Percentiles rank a stretch among this genome's conserved stretches.
phyloP scores from a whole-genome alignment of 1,140 invertebrate species.

The Yoshiicerus persimilis region DNA sequence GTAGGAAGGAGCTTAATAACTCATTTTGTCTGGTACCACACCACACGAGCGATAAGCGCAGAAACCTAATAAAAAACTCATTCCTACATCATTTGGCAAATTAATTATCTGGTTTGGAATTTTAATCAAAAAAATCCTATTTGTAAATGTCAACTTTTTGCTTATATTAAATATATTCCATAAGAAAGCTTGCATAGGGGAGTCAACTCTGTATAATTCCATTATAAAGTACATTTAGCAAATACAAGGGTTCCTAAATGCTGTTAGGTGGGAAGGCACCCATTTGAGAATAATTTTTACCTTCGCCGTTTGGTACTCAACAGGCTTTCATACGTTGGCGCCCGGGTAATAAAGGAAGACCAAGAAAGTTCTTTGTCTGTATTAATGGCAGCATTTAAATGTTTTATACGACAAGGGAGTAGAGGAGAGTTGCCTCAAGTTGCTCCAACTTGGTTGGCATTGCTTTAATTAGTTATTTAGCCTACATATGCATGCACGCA shows the following conservation, averaged over 20 bases:
- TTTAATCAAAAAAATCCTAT: background rate
- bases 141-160: background rate
- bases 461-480: background rate
- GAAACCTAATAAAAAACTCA: background rate
- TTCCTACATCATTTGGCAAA: background rate
- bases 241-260: too few relatives aligned
- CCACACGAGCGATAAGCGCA: background rate
- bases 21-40: background rate
- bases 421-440: background rate
- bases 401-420: background rate
- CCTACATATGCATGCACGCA: background rate
- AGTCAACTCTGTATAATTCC: too few relatives aligned
- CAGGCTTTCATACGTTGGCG: too few relatives aligned
- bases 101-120: background rate
- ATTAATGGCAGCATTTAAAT: background rate
- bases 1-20: background rate
- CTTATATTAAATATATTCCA: background rate
- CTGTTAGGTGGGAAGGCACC: too few relatives aligned
- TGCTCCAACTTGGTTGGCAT: background rate
- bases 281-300: too few relatives aligned
- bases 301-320: too few relatives aligned
- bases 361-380: background rate
- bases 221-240: too few relatives aligned
- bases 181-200: too few relatives aligned
- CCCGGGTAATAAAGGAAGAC: too few relatives aligned